Base-by-base conservation (phyloP, 2,888 invertebrate species). In the Chymomyza fuscimana region DNA sequence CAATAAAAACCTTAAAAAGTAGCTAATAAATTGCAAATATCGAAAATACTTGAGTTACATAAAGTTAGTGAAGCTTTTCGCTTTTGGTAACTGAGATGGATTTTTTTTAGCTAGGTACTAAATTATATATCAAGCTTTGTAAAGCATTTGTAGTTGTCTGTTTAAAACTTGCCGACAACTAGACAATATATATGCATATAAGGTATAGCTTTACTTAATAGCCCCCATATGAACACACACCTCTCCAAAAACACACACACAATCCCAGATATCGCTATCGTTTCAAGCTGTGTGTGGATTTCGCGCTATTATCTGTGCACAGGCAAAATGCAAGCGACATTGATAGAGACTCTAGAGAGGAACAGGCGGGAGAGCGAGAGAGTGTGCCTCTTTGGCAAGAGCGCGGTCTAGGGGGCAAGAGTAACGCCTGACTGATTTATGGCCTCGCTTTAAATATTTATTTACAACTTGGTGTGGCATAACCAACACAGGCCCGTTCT, bases 361-460 rank as follows among this genome's bases (percentile, higher is more conserved):
- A 32, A 32, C 1, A 9, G 32, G 32, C 32, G 32, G 7, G 9
- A 32, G 9, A 51, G 29, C 32, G 51, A 52, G 65, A 40, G 25
- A 19, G 54, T 10, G n/a, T 51, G 16, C 9, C 19, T 54, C 6
- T 9, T 15, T 15, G 54, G 15, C 54, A 56, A 65, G 51, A 62
- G 51, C 4, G 58, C 29, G 58, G 32, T 32, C 32, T 32, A 9
- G 58, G 25, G 7, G 25, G 54, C 22, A 12, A 50, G 40, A 63
- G 72, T 74, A 68, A 68, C 70, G 62, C 62, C 77, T 73, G 74
- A 77, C 77, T 88, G 88, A 85, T 85, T 85, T 85, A 85, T 84
- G 80, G 85, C 74, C 80, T 61, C 70, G 73, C 66, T 70, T 73
- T 66, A 73, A 67, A 69, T 80, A 82, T 82, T 82, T 80, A 81